Conservation (phyloP, 2,888 invertebrate species). For the Drosophila vallismaia region DNA sequence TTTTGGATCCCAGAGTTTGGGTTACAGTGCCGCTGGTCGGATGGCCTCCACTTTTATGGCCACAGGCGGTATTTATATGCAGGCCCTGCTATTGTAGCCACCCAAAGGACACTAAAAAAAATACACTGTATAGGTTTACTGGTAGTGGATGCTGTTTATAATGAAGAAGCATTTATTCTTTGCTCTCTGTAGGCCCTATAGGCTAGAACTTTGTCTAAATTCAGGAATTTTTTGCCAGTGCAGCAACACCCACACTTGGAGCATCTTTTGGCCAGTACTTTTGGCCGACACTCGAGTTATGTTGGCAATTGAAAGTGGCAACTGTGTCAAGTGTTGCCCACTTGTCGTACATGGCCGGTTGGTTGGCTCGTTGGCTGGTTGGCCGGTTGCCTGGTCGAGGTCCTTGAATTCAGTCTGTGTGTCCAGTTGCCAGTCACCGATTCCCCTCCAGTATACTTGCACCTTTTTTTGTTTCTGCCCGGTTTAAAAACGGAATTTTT, state of each 20-base stretch:
- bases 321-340: constrained; percentile 81
- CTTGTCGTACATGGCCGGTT: constrained; percentile 72
- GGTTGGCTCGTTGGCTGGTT: not conserved
- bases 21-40: constrained; percentile 74
- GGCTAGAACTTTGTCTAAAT: not conserved
- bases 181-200: not conserved
- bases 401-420: constrained; percentile 31
- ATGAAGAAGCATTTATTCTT: no score
- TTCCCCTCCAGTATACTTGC: constrained; percentile 13
- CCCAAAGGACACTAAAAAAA: not conserved
- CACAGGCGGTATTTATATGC: constrained; percentile 83
- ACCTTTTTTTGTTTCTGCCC: constrained; percentile 33
- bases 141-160: no score
- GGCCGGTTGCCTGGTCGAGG: not conserved
- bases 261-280: constrained; percentile 49
- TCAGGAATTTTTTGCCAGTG: constrained; percentile 7
- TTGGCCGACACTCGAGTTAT: constrained; percentile 68
- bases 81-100: constrained; percentile 61
- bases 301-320: constrained; percentile 82
- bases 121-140: not conserved
- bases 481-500: constrained; percentile 77
- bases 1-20: constrained; percentile 4
- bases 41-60: constrained; percentile 82
- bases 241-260: constrained; percentile 13
- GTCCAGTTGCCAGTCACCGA: constrained; percentile 12